These are phyloP conservation scores for Muscicapa adusta DNA, from an alignment of 2,113 vertebrate species.

Conservation along the genomic window DNA sequence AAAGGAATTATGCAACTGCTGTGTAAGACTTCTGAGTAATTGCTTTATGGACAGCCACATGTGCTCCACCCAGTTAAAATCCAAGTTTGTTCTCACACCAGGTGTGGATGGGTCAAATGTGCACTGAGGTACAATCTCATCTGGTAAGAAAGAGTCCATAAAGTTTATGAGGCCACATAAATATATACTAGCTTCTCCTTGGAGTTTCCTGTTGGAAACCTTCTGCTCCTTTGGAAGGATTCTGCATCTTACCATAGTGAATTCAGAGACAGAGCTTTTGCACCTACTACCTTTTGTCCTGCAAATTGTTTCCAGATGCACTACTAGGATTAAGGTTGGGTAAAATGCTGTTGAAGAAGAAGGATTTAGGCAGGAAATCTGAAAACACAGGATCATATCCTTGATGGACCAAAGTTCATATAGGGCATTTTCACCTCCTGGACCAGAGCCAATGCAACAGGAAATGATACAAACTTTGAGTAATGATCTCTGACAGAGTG, in stretches of 20 bases:
- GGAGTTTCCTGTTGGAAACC: background rate
- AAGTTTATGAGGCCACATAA: background rate
- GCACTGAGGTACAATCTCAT: background rate
- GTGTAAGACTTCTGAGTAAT: background rate
- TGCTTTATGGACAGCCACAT: background rate
- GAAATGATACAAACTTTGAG: background rate
- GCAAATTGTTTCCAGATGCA: background rate
- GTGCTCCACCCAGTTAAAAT: background rate
- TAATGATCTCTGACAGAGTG: background rate
- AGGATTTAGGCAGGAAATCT: background rate
- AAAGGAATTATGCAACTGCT: background rate
- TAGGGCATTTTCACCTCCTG: background rate
- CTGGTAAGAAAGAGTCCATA: background rate
- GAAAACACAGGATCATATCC: background rate
- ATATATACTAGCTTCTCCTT: background rate
- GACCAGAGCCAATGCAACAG: background rate
- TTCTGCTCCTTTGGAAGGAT: background rate
- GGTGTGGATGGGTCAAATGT: background rate
- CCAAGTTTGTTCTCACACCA: background rate
- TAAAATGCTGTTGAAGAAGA: background rate
- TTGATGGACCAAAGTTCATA: background rate
- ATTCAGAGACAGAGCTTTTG: background rate
- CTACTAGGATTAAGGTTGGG: background rate
- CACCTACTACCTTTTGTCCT: background rate
- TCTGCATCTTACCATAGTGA: background rate